Evolutionary conservation across 1,140 invertebrate genomes (phyloP), one percentile per base, ranked within the genome.

Genomic region (Drosophila mauritiana): DNA sequence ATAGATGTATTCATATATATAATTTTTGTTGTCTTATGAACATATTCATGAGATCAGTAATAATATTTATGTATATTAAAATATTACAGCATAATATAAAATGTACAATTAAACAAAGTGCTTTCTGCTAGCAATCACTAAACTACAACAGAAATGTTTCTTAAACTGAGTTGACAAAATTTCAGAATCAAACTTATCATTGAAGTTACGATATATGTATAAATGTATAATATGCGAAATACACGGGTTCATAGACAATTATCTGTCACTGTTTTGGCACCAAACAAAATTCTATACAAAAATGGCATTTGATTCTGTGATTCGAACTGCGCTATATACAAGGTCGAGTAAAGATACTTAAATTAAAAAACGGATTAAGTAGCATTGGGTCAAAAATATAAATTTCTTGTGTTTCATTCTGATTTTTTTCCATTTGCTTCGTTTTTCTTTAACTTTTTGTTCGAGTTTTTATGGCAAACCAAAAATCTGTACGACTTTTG

Each of bases 21-120:
- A 70, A 49, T 69, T 63, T 46, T 51, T 63, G 51, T 58, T 61
- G 75, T 86, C 82, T 86, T 88, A 86, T 86, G 82, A 86, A 86
- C 75, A 82, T 88, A 88, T 86, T 86, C 82, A 86, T 86, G 82
- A 86, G 82, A 86, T 86, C 82, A 86, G 13, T 88, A 82, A 77
- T 79, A 70, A 88, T 86, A 86, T 72, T 67, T 80, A 74, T 85
- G 63, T 69, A 57, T 72, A 78, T 65, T 64, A 76, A 80, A 88
- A 82, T 74, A 85, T 81, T 88, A 88, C 83, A 82, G 79, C 83
- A 86, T 86, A 88, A 72, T 67, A 85, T 75, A 88, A 85, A 88
- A 86, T 86, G 83, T 86, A 88, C 83, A 86, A 88, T 73, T 81
- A 82, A 69, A 86, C 73, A 63, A 76, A 68, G 59, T 55, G 45